Evolutionary conservation across 2,113 vertebrate species (phyloP), one percentile per base, ranked within the genome.

Genomic region (Neolamprologus brichardi): DNA sequence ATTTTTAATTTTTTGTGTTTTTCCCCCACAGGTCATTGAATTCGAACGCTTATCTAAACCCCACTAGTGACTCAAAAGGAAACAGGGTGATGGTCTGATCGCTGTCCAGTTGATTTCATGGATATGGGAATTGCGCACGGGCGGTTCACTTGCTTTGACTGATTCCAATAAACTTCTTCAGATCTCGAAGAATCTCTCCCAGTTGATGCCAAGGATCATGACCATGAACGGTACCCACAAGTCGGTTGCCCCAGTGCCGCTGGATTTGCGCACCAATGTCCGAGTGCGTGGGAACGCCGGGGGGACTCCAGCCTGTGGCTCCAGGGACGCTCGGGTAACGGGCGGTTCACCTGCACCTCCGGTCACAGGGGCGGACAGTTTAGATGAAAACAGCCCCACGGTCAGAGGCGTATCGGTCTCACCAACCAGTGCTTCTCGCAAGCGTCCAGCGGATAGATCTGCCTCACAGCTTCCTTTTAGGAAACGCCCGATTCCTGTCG

Each of bases 191-290:
- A 12, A 30, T 77, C 80, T 13, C 32, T 64, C 53, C 46, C 78
- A 7, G 89, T 93, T 91, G 87, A 95, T 93, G 91, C 93, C 93
- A 86, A 89, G 90, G 86, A 91, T 83, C 83, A 96, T 95, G 95
- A 96, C 95, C 80, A 96, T 96, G 96, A 94, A 95, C 88, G 86
- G 86, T 78, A 86, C 93, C 87, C 87, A 92, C 72, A 94, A 92
- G 79, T 88, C 90, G 88, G 89, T 85, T 14, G 88, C 93, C 82
- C 20, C 93, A 1, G 93, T 86, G 51, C 96, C 96, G 84, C 94
- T 97, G 93, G 96, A 97, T 91, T 89, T 97, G 78, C 92, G 94
- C 89, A 96, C 92, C 75, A 93, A 88, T 13, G 60, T 62, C 80
- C 89, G 94, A 64, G 89, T 90, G 81, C 91, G 91, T 80, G 86